These are phyloP conservation scores for Hipposideros armiger DNA, from an alignment of 2,113 vertebrate species.

Conservation along the genomic window DNA sequence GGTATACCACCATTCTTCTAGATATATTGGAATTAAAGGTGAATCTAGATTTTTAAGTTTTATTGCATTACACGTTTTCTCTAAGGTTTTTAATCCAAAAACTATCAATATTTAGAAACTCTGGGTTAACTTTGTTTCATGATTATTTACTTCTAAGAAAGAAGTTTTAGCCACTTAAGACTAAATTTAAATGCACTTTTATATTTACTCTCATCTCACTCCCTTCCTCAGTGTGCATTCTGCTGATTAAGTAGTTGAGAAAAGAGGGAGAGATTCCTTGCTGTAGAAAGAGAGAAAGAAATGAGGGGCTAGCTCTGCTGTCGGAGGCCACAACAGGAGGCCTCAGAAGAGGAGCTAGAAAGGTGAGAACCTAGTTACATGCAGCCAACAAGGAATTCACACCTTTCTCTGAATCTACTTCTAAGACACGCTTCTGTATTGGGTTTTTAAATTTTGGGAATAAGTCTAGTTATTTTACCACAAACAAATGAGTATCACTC, in stretches of 20 bases:
- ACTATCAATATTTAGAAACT: neutral
- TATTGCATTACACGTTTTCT: constrained; percentile 11
- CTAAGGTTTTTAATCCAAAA: constrained; percentile 10
- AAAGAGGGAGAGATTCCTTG: neutral
- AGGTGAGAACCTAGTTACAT: neutral
- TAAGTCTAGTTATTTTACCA: constrained; percentile 29
- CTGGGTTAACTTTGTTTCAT: neutral
- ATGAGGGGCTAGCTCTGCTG: neutral
- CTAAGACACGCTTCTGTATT: constrained; percentile 9
- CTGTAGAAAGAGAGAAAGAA: neutral
- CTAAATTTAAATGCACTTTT: neutral
- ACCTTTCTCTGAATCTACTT: neutral
- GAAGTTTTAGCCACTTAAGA: neutral
- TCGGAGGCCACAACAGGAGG: neutral
- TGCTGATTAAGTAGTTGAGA: neutral
- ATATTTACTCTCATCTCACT: neutral
- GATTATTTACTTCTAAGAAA: neutral
- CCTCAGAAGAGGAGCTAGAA: neutral
- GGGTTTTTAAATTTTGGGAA: neutral
- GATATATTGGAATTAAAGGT: constrained; percentile 10
- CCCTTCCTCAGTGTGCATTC: neutral
- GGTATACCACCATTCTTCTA: neutral
- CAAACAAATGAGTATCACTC: neutral
- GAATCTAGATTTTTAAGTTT: constrained; percentile 29
- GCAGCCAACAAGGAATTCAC: neutral